A percentile compares a stretch with the other conserved stretches of the same genome.
phyloP scores from a whole-genome alignment of 2,797 vertebrate species.

The Salarias fasciatus region DNA sequence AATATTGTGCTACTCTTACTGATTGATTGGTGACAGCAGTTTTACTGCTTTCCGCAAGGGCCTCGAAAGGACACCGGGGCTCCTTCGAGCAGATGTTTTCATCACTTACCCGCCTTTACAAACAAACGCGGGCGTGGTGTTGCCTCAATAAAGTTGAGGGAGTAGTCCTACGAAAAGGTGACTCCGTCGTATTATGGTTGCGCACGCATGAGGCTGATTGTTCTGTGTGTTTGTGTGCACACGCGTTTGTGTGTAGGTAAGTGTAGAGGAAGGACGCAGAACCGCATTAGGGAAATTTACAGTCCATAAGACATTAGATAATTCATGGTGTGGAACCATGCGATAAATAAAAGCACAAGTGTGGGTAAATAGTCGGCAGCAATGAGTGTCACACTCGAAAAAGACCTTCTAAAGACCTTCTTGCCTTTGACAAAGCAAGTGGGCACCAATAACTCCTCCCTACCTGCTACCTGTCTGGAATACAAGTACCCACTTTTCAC shows the following conservation, averaged over 20 bases:
- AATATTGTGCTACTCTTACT: constrained; percentile 66
- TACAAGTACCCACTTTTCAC: constrained; percentile 63
- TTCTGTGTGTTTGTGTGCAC: constrained; percentile 37
- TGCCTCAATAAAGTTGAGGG: constrained; percentile 55
- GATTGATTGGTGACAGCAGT: constrained; percentile 75
- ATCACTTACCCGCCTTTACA: constrained; percentile 48
- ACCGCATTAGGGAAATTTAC: constrained; percentile 85
- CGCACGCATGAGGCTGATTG: constrained; percentile 30
- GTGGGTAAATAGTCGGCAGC: constrained; percentile 77
- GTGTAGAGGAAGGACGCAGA: constrained; percentile 65
- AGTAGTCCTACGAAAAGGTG: constrained; percentile 57
- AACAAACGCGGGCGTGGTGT: constrained; percentile 57
- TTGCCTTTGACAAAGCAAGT: constrained; percentile 76
- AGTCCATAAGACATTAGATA: constrained; percentile 82
- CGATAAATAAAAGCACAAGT: constrained; percentile 80
- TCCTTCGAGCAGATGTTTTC: constrained; percentile 56
- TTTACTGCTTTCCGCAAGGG: constrained; percentile 68
- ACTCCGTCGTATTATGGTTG: constrained; percentile 61
- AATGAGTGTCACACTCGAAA: constrained; percentile 76
- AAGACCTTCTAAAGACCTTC: constrained; percentile 80
- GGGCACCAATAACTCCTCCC: constrained; percentile 62
- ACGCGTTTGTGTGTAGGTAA: constrained; percentile 53
- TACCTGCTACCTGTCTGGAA: constrained; percentile 66
- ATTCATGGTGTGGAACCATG: constrained; percentile 79
- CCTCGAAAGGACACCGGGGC: constrained; percentile 64